Evolutionary conservation across 2,797 vertebrate genomes (phyloP).

Genomic region (Sorex maritimensis): DNA sequence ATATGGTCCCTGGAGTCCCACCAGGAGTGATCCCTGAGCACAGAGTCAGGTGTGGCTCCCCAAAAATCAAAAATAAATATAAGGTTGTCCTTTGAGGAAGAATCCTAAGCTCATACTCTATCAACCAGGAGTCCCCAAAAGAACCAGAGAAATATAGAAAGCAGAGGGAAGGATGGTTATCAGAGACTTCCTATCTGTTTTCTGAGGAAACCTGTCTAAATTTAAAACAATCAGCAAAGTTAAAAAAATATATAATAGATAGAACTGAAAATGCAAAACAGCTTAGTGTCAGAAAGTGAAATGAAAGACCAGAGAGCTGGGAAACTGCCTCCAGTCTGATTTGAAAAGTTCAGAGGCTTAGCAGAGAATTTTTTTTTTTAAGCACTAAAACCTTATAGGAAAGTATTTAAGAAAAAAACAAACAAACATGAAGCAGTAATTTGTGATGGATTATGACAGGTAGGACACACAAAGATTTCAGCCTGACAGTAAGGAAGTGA

Average conservation of each 20-base stretch:
- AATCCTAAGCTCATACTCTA: background rate
- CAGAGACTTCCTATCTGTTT: background rate
- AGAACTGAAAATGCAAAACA: background rate
- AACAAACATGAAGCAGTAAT: background rate
- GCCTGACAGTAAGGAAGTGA: background rate
- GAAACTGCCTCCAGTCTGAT: background rate
- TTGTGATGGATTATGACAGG: background rate
- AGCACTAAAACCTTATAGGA: background rate
- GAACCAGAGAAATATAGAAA: background rate
- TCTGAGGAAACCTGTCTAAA: background rate
- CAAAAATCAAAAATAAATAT: too few relatives aligned
- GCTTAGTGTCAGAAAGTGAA: background rate
- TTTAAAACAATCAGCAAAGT: background rate
- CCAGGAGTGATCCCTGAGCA: too few relatives aligned
- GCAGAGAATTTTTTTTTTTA: background rate
- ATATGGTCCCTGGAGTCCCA: too few relatives aligned
- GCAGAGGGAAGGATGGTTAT: background rate
- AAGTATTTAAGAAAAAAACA: background rate
- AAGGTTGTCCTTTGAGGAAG: background rate
- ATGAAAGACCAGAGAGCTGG: background rate
- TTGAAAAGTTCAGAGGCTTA: background rate
- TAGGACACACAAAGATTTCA: background rate
- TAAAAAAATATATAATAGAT: rapidly evolving
- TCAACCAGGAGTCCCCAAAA: background rate
- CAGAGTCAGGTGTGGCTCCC: too few relatives aligned